Base-by-base conservation (phyloP, 2,888 invertebrate species). In the Ormyrus thymus region DNA sequence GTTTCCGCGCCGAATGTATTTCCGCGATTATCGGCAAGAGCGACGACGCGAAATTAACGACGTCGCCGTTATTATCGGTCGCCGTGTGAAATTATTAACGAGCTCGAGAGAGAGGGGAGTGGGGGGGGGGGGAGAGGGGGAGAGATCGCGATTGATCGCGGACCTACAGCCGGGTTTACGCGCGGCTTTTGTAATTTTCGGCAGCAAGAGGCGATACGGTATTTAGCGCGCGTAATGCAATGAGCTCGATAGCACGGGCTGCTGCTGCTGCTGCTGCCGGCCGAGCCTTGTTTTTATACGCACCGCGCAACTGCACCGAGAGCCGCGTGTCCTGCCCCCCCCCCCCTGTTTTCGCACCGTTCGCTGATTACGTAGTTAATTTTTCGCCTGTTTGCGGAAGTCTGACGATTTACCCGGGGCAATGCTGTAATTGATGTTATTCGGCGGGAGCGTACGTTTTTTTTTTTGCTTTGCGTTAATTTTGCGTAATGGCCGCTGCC, bases 41-140 rank as follows among this genome's bases (percentile, higher is more conserved):
- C 8, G 64, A 15, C 59, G 64, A 13, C 6, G 61, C 45, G 53
- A 53, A 72, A 72, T 72, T 72, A 72, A 72, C 72, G 72, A 62
- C 53, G 62, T 51, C 53, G 53, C 29, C 72, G 72, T 72, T 72
- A 72, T 72, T 72, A 62, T 72, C 62, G 55, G 29, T 6, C 51
- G 53, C 62, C 11, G 51, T 13, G 62, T 46, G 62, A 62, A 72
- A 72, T 72, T 72, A 72, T 72, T 72, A 72, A 72, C 72, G 72
- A 72, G 72, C 13, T 11, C 13, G 53, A 15, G n/a, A 15, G 29
- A 29, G 29, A 29, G 29, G 2, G 1, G 29, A 29, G 29, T 2
- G 29, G 3, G 3, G 2, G 3, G 29, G 3, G 29, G 3, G 29
- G 29, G 29, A 29, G 29, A 29, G 29, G 29, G 29, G 29, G 29